A percentile compares a stretch with the other conserved stretches of the same genome.
Conservation (phyloP, 2,888 invertebrate genomes). For the Eumerus sabulonum region DNA sequence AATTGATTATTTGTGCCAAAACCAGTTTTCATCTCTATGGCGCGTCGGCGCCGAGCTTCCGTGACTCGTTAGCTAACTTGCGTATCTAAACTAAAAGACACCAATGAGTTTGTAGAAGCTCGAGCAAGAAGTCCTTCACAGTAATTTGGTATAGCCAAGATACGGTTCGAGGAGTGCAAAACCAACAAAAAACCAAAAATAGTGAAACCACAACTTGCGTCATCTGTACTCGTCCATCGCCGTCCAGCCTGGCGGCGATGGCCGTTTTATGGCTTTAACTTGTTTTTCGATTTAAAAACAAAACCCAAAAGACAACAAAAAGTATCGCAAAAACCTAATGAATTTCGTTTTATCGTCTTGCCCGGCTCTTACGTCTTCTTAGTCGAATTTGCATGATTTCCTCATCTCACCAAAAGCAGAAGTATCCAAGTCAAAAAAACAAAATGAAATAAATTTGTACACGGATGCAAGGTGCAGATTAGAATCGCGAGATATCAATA, state of each 20-base stretch:
- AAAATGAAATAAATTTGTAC: not conserved
- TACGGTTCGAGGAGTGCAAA: no score
- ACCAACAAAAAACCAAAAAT: no score
- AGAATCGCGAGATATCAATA: no score
- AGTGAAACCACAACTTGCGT: slow-evolving; percentile 7
- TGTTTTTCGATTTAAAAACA: slow-evolving; percentile 1
- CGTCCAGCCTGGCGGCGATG: not conserved
- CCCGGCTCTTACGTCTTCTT: not conserved
- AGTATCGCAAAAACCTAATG: no score
- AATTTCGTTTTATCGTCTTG: no score
- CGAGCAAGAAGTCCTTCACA: slow-evolving; percentile 31
- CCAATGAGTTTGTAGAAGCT: not conserved
- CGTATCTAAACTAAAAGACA: no score
- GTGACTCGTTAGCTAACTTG: no score
- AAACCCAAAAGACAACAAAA: not conserved
- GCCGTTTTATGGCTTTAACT: not conserved
- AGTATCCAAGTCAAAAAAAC: not conserved
- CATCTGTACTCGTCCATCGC: not conserved
- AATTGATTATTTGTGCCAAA: no score
- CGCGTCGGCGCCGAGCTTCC: no score
- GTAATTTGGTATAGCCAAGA: slow-evolving; percentile 11
- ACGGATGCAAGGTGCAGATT: not conserved
- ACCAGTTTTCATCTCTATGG: no score
- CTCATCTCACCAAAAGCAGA: slow-evolving; percentile 9
- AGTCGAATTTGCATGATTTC: slow-evolving; percentile 31